These are phyloP conservation scores for Pantala flavescens DNA, from an alignment of 1,140 invertebrate species.

Conservation along the genomic window DNA sequence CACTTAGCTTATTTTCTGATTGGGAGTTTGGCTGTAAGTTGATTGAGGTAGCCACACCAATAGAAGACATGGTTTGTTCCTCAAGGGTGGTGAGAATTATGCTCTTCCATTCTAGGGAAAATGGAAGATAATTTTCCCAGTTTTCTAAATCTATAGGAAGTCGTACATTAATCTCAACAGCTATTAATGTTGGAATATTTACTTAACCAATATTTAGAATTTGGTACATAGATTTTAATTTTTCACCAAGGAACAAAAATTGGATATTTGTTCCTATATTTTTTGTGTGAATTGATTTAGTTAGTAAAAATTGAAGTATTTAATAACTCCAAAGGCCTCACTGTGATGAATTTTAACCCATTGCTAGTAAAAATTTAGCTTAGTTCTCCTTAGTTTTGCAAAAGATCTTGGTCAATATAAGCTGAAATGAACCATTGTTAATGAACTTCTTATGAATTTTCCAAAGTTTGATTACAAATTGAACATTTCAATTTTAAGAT, in stretches of 20 bases:
- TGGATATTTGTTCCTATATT: neutral
- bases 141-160: conserved; percentile 1
- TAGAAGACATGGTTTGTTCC: neutral
- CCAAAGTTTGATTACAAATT: neutral
- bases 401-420: neutral
- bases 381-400: neutral
- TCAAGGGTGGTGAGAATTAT: neutral
- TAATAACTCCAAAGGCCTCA: conserved; percentile 5
- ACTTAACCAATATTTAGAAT: neutral
- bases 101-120: neutral
- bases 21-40: neutral
- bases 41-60: neutral
- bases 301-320: neutral
- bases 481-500: no score
- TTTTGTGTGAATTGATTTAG: neutral
- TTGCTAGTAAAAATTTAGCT: neutral
- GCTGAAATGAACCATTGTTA: neutral
- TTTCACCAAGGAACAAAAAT: neutral
- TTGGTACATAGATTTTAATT: neutral
- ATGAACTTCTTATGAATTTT: neutral
- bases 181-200: neutral
- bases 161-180: neutral
- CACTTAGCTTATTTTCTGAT: neutral
- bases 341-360: neutral
- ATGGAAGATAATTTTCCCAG: neutral